A percentile compares a stretch with the other conserved stretches of the same genome.
Evolutionary conservation across 2,797 vertebrate species (phyloP).

Genomic region (Brachymystax lenok): DNA sequence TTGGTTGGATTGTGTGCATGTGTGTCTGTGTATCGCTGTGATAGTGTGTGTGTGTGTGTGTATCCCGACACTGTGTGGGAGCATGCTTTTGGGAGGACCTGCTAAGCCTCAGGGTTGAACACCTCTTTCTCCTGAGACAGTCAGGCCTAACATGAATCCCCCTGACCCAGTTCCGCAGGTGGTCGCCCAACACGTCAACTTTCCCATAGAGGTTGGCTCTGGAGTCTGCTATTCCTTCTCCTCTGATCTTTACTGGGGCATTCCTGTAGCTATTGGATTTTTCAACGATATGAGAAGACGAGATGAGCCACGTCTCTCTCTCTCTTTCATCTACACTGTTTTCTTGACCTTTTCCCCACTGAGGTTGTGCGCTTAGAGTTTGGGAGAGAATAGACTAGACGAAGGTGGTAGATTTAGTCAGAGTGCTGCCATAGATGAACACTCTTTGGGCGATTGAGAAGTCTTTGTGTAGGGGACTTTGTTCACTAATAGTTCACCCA

Average conservation of each 20-base stretch:
- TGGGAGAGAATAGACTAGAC: not conserved
- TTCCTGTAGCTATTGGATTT: not conserved
- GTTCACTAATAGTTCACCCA: not conserved
- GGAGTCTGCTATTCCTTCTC: not conserved
- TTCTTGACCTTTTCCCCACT: not conserved
- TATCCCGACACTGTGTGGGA: not conserved
- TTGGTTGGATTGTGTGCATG: not conserved
- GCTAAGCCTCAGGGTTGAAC: not conserved
- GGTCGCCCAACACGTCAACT: not conserved
- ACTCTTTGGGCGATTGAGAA: not conserved
- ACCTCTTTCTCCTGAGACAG: slow-evolving; percentile 30
- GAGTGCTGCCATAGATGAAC: not conserved
- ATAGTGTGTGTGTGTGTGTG: not conserved
- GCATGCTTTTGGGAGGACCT: not conserved
- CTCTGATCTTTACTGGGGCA: not conserved
- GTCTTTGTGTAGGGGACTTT: not conserved
- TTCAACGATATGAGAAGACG: not conserved
- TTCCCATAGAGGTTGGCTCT: not conserved
- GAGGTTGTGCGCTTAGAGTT: not conserved
- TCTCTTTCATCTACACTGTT: not conserved
- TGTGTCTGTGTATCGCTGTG: not conserved
- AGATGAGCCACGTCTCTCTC: not conserved
- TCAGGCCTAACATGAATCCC: slow-evolving; percentile 14
- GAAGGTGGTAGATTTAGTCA: not conserved
- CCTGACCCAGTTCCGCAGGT: slow-evolving; percentile 12